These are phyloP conservation scores for Drosophila virilis DNA, from an alignment of 1,140 invertebrate genomes.

Conservation along the genomic window DNA sequence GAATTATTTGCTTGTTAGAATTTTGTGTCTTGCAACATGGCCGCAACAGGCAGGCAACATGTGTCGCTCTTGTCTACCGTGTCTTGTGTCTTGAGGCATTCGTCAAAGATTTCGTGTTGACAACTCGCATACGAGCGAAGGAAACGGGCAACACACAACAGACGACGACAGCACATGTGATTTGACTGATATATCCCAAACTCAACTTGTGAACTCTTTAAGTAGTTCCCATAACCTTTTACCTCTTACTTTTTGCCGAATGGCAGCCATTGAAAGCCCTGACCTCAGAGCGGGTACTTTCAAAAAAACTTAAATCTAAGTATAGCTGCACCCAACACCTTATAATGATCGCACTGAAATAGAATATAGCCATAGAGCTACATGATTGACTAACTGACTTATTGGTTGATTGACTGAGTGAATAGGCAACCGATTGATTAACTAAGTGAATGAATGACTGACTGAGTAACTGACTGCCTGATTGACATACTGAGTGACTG, in stretches of 20 bases:
- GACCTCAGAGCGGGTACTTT: constrained; percentile 9
- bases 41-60: constrained; percentile 55
- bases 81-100: constrained; percentile 27
- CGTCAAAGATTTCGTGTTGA: constrained; percentile 62
- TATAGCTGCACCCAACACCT: constrained; percentile 1
- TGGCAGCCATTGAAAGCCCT: constrained; percentile 10
- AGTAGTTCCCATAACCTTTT: constrained; percentile 34
- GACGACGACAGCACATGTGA: constrained; percentile 12
- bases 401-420: too few species aligned
- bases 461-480: too few species aligned
- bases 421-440: too few species aligned
- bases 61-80: constrained; percentile 40
- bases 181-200: constrained; percentile 38
- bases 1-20: constrained; percentile 75
- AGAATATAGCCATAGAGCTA: too few species aligned
- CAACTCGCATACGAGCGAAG: constrained; percentile 40
- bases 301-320: constrained; percentile 1
- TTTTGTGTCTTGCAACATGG: constrained; percentile 51
- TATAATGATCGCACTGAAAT: background rate
- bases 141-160: background rate
- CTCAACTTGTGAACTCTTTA: constrained; percentile 21
- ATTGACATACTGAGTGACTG: too few species aligned
- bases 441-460: too few species aligned
- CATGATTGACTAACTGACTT: too few species aligned
- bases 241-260: constrained; percentile 15